Conservation (phyloP, 23 tunicate species). For the Clavelina lepadiformis region DNA sequence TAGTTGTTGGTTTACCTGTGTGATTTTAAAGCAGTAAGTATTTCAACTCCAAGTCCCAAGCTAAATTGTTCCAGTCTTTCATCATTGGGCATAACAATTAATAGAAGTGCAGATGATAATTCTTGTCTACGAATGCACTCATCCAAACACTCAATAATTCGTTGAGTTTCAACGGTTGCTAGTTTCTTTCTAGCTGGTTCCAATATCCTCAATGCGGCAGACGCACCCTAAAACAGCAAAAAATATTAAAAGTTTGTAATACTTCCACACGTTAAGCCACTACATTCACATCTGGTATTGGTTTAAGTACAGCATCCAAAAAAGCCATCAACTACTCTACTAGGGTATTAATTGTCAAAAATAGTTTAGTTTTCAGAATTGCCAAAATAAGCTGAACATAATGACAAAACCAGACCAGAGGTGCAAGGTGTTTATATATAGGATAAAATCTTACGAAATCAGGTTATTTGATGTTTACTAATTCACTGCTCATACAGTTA, state of each 20-base stretch:
- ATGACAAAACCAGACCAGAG: not conserved
- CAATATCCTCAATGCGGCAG: slow-evolving; percentile 67
- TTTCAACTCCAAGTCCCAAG: slow-evolving; percentile 54
- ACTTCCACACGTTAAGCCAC: too few species aligned
- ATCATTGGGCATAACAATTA: slow-evolving; percentile 37
- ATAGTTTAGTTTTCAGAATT: too few species aligned
- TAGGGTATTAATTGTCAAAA: too few species aligned
- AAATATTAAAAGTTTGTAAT: not conserved
- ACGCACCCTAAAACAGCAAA: slow-evolving; percentile 34
- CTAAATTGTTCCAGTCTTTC: slow-evolving; percentile 55
- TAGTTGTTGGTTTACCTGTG: slow-evolving; percentile 81
- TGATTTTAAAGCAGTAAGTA: slow-evolving; percentile 42
- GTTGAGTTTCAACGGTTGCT: slow-evolving; percentile 82
- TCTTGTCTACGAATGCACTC: slow-evolving; percentile 74
- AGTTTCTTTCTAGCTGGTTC: slow-evolving; percentile 89
- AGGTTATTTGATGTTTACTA: too few species aligned
- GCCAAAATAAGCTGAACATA: not conserved
- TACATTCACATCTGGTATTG: too few species aligned
- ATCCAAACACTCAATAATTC: slow-evolving; percentile 82
- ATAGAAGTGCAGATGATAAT: slow-evolving; percentile 33
- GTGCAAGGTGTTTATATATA: not conserved
- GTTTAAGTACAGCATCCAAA: too few species aligned
- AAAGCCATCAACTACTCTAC: too few species aligned
- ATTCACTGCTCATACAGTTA: too few species aligned
- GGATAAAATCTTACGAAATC: not conserved